These are phyloP conservation scores for Bellardia bayeri DNA, from an alignment of 2,888 invertebrate species.

Conservation along the genomic window DNA sequence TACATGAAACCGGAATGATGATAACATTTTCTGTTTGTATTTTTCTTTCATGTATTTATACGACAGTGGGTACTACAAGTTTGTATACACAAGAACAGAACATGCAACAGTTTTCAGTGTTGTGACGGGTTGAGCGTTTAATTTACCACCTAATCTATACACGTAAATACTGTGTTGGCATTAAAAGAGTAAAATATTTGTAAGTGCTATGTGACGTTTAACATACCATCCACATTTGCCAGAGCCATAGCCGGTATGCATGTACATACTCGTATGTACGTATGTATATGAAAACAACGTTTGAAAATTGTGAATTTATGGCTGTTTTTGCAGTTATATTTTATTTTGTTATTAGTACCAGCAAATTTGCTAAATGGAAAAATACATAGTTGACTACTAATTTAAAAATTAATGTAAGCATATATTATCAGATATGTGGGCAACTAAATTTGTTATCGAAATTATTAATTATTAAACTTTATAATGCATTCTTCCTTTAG, in stretches of 20 bases:
- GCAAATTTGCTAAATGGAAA: no score
- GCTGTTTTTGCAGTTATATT: no score
- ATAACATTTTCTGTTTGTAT: background rate
- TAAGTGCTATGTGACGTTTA: background rate
- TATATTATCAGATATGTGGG: no score
- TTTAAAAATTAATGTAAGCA: no score
- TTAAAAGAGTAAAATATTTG: background rate
- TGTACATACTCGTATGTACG: no score
- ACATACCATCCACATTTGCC: conserved; percentile 35
- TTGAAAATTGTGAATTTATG: no score
- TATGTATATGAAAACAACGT: no score
- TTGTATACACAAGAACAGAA: background rate
- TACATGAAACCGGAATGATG: conserved; percentile 10
- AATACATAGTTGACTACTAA: no score
- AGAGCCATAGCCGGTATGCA: background rate
- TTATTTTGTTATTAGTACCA: no score
- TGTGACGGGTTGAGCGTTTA: background rate
- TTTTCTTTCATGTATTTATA: conserved; percentile 1
- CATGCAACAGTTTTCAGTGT: conserved; percentile 45
- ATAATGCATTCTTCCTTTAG: no score
- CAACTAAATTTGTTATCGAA: no score
- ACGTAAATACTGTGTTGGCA: background rate
- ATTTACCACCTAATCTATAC: background rate
- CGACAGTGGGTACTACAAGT: background rate
- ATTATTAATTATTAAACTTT: no score